A percentile compares a stretch with the other conserved stretches of the same genome.
Conservation (phyloP, 2,888 invertebrate genomes). For the Hemicrepidius hirtus region DNA sequence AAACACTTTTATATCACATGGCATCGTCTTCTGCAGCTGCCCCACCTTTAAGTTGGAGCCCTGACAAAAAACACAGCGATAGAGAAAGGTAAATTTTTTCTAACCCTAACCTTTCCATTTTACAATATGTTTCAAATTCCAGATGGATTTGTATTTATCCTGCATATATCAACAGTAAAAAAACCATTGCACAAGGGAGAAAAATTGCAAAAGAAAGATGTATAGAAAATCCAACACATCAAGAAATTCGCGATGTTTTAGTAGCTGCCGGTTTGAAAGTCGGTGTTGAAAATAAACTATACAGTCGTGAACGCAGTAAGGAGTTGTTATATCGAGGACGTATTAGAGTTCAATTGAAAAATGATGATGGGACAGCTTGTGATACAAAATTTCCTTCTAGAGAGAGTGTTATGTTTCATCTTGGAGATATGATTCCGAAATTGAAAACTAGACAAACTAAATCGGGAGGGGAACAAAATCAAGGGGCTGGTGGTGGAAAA, state of each 20-base stretch:
- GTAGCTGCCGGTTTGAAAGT: constrained; percentile 88
- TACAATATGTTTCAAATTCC: constrained; percentile 60
- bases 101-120: constrained; percentile 44
- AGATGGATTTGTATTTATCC: constrained; percentile 99
- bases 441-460: constrained; percentile 86
- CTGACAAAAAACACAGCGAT: constrained; percentile 88
- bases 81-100: constrained; percentile 77
- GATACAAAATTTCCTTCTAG: constrained; percentile 83
- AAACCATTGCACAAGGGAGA: constrained; percentile 92
- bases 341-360: constrained; percentile 93
- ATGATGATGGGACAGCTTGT: constrained; percentile 88
- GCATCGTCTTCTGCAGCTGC: constrained; percentile 60
- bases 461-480: constrained; percentile 65
- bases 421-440: constrained; percentile 85
- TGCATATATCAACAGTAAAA: constrained; percentile 95
- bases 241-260: constrained; percentile 96
- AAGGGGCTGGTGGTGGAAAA: constrained; percentile 59
- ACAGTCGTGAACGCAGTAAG: constrained; percentile 92
- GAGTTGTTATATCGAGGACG: constrained; percentile 90
- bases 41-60: constrained; percentile 78
- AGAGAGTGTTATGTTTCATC: constrained; percentile 84
- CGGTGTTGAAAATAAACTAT: constrained; percentile 94
- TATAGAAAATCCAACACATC: constrained; percentile 95
- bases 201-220: constrained; percentile 88
- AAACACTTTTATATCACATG: constrained; percentile 27